Evolutionary conservation across 2,888 invertebrate genomes (phyloP).

Genomic region (Melolontha melolontha): DNA sequence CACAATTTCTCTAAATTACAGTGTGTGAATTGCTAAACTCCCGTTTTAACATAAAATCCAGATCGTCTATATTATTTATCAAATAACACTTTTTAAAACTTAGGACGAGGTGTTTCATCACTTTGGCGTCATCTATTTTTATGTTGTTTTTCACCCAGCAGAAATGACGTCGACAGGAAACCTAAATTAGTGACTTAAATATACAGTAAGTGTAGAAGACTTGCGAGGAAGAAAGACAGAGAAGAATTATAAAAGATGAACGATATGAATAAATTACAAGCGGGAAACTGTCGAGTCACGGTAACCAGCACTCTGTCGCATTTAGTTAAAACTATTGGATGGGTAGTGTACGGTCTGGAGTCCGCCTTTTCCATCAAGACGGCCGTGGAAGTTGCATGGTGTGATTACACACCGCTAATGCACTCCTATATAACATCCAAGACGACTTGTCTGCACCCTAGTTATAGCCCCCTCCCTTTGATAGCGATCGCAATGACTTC

Average conservation of each 20-base stretch:
- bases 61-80: too few relatives aligned
- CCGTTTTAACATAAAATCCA: too few relatives aligned
- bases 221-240: conserved; percentile 16
- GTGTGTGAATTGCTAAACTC: too few relatives aligned
- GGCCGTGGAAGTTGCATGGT: conserved; percentile 34
- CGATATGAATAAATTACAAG: conserved; percentile 47
- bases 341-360: conserved; percentile 12
- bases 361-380: conserved; percentile 45
- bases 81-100: too few relatives aligned
- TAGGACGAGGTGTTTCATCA: too few relatives aligned
- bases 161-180: too few relatives aligned
- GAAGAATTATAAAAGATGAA: conserved; percentile 25
- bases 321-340: conserved; percentile 44
- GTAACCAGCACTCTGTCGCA: conserved; percentile 39
- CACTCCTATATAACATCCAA: conserved; percentile 38
- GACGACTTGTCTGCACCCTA: conserved; percentile 44
- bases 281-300: conserved; percentile 43
- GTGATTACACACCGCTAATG: conserved; percentile 48
- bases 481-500: conserved; percentile 46
- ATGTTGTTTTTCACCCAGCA: too few relatives aligned
- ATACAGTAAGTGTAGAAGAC: conserved; percentile 2
- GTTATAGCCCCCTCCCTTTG: conserved; percentile 35
- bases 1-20: too few relatives aligned
- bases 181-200: too few relatives aligned
- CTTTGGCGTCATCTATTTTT: too few relatives aligned